Evolutionary conservation across 2,888 invertebrate genomes (phyloP).

Genomic region (Liodrosophila aerea): DNA sequence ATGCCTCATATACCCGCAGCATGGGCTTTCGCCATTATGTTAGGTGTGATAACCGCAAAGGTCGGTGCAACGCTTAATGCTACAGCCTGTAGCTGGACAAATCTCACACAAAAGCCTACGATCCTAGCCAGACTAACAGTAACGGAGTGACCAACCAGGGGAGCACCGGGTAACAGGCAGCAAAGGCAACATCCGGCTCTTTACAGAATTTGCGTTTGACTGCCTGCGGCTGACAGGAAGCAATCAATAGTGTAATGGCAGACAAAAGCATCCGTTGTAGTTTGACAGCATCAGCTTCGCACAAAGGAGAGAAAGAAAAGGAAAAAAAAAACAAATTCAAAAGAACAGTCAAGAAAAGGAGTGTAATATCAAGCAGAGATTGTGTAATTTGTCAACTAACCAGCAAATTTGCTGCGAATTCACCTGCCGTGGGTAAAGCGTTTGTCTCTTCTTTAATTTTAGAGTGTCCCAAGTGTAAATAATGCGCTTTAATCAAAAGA

Average conservation of each 20-base stretch:
- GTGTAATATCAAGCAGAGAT: not conserved
- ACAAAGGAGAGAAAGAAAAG: too few relatives aligned
- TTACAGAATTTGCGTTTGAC: not conserved
- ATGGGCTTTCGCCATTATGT: slow-evolving; percentile 2
- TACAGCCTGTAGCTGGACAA: slow-evolving; percentile 34
- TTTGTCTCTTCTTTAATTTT: not conserved
- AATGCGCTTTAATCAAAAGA: not conserved
- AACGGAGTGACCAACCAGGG: slow-evolving; percentile 11
- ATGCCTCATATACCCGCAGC: slow-evolving; percentile 2
- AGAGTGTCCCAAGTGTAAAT: not conserved
- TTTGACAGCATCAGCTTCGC: slow-evolving; percentile 18
- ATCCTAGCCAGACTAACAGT: slow-evolving; percentile 7
- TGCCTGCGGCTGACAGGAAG: slow-evolving; percentile 67
- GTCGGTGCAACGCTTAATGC: slow-evolving; percentile 25
- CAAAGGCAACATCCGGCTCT: slow-evolving; percentile 8
- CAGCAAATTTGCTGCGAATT: too few relatives aligned
- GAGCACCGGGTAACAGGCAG: too few relatives aligned
- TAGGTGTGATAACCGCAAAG: slow-evolving; percentile 51
- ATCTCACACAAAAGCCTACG: slow-evolving; percentile 31
- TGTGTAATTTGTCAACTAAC: not conserved
- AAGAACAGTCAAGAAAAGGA: not conserved
- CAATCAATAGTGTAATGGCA: slow-evolving; percentile 77
- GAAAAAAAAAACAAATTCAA: not conserved
- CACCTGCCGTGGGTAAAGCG: too few relatives aligned
- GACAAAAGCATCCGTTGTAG: slow-evolving; percentile 67